These are phyloP conservation scores for Drosophila santomea DNA, from an alignment of 1,140 invertebrate genomes.

Conservation along the genomic window DNA sequence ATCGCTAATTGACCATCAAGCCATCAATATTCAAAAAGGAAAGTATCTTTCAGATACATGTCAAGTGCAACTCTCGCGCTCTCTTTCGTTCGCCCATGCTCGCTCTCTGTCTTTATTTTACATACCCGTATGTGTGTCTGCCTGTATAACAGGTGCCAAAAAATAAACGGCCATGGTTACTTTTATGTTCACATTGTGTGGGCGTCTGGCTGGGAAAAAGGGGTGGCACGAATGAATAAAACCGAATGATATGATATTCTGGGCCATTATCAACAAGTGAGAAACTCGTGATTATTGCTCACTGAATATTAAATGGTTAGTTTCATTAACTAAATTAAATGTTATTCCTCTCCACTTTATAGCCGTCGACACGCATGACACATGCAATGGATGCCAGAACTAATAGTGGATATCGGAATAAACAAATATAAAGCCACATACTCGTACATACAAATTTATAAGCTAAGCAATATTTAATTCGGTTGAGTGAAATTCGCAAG, in stretches of 20 bases:
- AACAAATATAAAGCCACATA: slow-evolving; percentile 26
- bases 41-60: slow-evolving; percentile 56
- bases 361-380: slow-evolving; percentile 30
- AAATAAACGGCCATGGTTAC: slow-evolving; percentile 63
- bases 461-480: slow-evolving; percentile 74
- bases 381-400: slow-evolving; percentile 58
- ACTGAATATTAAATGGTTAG: slow-evolving; percentile 36
- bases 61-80: slow-evolving; percentile 56
- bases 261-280: slow-evolving; percentile 71
- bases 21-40: slow-evolving; percentile 65
- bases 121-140: slow-evolving; percentile 19
- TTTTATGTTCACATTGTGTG: slow-evolving; percentile 67
- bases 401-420: slow-evolving; percentile 33
- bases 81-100: neutral
- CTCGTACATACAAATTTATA: slow-evolving; percentile 34
- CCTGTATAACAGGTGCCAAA: slow-evolving; percentile 74
- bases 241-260: slow-evolving; percentile 55
- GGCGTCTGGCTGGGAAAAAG: slow-evolving; percentile 17
- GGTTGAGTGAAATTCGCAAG: slow-evolving; percentile 65
- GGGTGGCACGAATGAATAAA: slow-evolving; percentile 36
- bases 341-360: slow-evolving; percentile 9
- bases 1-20: slow-evolving; percentile 78
- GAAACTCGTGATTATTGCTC: slow-evolving; percentile 35
- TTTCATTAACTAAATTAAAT: slow-evolving; percentile 27
- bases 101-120: slow-evolving; percentile 19